Base-by-base conservation (phyloP, 2,113 vertebrate species). In the Rynchops niger region DNA sequence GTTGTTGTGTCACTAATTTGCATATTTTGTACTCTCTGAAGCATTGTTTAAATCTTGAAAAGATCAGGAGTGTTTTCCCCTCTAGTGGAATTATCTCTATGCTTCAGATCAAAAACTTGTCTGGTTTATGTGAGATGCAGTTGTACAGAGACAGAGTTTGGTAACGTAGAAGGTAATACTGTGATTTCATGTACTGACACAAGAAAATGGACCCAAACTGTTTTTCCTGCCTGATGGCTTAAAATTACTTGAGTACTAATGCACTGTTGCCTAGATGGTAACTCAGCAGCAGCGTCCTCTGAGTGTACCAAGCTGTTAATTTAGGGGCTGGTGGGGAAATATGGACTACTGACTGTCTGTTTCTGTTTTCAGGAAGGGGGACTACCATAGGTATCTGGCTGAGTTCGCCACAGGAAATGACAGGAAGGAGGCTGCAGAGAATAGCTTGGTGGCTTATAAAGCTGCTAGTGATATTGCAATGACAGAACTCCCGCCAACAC, bases 381-480 rank as follows among this genome's bases (percentile, higher is more conserved):
- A 99, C 96, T 99, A 99, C 98, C 99, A 99, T 98, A 99, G 99
- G 99, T 99, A 99, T 98, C 98, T 99, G 98, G 99, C 99, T 93
- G 99, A 99, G 98, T 99, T 99, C 96, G 99, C 99, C 87, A 99
- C 99, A 91, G 99, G 99, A 90, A 99, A 99, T 96, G 98, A 99
- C 98, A 98, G 99, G 98, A 99, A 99, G 99, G 99, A 99, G 96
- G 99, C 99, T 93, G 99, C 99, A 78, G 99, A 99, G 98, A 99
- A 99, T 93, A 99, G 99, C 98, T 98, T 99, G 97, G 99, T 99
- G 98, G 99, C 99, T 96, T 99, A 99, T 66, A 99, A 99, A 98
- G 99, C 98, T 96, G 99, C 99, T 96, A 99, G 99, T 89, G 99
- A 99, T 96, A 99, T 99, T 85, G 99, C 99, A 98, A 99, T 99